phyloP scores from a whole-genome alignment of 2,888 invertebrate species.

The Drosophila differens region DNA sequence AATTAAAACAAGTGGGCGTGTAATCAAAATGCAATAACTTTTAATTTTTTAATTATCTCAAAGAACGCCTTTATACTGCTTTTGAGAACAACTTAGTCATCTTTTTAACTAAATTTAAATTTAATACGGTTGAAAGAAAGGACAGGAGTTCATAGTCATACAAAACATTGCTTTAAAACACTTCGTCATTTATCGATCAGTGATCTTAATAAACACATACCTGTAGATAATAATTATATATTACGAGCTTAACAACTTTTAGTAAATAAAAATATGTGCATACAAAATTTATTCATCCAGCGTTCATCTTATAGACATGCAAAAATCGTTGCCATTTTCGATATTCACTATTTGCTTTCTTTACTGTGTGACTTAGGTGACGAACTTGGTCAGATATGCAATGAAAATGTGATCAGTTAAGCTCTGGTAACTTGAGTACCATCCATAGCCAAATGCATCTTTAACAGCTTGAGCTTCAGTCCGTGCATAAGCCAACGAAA shows the following conservation, averaged over 20 bases:
- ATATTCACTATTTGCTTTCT: neutral
- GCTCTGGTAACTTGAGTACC: slow-evolving; percentile 54
- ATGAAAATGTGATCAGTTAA: slow-evolving; percentile 51
- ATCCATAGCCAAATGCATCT: slow-evolving; percentile 44
- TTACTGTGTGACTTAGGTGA: slow-evolving; percentile 48
- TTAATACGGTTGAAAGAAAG: neutral
- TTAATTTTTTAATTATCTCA: too few species aligned
- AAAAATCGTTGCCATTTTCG: neutral
- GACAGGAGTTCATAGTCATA: neutral
- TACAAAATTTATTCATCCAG: neutral
- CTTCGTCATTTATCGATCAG: neutral
- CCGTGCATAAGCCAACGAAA: slow-evolving; percentile 25
- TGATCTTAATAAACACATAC: too few species aligned
- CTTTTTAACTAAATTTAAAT: neutral
- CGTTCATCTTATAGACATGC: slow-evolving; percentile 2
- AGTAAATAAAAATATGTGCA: neutral
- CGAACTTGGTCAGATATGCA: slow-evolving; percentile 47
- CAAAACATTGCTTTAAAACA: neutral
- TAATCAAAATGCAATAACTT: neutral
- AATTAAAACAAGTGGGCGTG: neutral
- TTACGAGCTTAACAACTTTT: neutral
- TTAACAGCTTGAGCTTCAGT: slow-evolving; percentile 26
- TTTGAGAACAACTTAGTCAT: neutral
- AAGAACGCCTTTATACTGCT: neutral
- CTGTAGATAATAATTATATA: neutral